Evolutionary conservation across 2,888 invertebrate genomes (phyloP), one percentile per base, ranked within the genome.

Genomic region (Trisateles emortualis): DNA sequence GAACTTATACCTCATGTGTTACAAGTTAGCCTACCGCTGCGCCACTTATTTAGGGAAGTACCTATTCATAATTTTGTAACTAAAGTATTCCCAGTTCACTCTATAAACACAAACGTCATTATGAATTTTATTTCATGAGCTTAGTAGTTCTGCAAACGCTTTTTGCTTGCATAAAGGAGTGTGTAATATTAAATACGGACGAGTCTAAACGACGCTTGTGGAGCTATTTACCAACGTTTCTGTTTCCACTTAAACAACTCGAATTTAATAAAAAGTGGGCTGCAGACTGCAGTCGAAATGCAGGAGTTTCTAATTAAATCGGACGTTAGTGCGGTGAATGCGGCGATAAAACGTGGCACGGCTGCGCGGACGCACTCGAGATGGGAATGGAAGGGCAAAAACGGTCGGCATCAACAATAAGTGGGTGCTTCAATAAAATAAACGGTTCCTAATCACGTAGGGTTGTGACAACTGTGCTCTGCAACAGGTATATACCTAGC

Each of bases 371-470:
- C 74, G 73, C 75, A 76, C 68, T 74, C 68, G 60, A 66, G 70
- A 75, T 72, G 73, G 72, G 71, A 75, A 74, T 66, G 68, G 52
- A 56, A 53, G 43, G 17, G 70, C 68, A 87, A 87, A 87, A 87
- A 87, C 72, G 56, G 68, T 66, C 72, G 68, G 73, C 71, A 74
- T 74, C 66, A 59, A 71, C 73, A 77, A 80, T 80, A 86, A 81
- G 82, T 84, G 78, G 82, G 83, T 79, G 83, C 81, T 79, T 83
- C 80, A 83, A 87, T 87, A 86, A 88, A 88, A 82, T 86, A 86
- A 87, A 83, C 83, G 78, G 77, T 78, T 76, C 77, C 82, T 83
- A 84, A 85, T 85, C 80, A 76, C 72, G 63, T 72, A 68, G 70
- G 64, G 72, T 58, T 67, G 65, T 55, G 59, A 76, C 71, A 69